Percentiles rank a stretch among this genome's conserved stretches.
Evolutionary conservation across 2,888 invertebrate species (phyloP).

Genomic region (Pecten maximus): DNA sequence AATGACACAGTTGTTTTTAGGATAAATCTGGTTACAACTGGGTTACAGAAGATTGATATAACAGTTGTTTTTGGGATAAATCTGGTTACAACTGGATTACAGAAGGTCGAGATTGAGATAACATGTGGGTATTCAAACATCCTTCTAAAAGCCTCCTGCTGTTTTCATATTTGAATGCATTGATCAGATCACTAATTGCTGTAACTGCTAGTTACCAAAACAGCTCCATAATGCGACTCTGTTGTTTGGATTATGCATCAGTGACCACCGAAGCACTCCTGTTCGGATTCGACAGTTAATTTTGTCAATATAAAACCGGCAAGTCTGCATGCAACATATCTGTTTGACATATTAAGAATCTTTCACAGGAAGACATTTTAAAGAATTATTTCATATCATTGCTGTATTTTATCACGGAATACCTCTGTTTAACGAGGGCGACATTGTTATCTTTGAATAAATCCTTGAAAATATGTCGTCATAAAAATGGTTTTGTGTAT

Average conservation of each 20-base stretch:
- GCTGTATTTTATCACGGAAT: not conserved
- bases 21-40: no score
- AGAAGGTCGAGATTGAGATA: not conserved
- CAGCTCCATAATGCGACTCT: not conserved
- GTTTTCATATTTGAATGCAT: not conserved
- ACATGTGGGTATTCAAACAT: not conserved
- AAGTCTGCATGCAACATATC: not conserved
- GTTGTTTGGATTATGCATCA: not conserved
- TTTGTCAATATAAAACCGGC: not conserved
- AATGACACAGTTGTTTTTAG: no score
- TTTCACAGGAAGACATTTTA: not conserved
- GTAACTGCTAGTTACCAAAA: not conserved
- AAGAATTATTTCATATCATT: not conserved
- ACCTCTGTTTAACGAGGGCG: not conserved
- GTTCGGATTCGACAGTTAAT: not conserved
- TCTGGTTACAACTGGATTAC: not conserved
- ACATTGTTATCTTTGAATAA: slow-evolving; percentile 18
- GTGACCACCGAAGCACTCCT: not conserved
- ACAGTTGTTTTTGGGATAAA: not conserved
- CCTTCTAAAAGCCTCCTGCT: not conserved
- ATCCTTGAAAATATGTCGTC: not conserved
- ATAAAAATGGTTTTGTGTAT: not conserved
- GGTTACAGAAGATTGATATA: not conserved
- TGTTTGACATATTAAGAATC: not conserved
- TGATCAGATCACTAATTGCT: not conserved